Percentiles rank a stretch among this genome's conserved stretches.
These are phyloP conservation scores for Zeus faber DNA, from an alignment of 2,113 vertebrate species.

Conservation along the genomic window DNA sequence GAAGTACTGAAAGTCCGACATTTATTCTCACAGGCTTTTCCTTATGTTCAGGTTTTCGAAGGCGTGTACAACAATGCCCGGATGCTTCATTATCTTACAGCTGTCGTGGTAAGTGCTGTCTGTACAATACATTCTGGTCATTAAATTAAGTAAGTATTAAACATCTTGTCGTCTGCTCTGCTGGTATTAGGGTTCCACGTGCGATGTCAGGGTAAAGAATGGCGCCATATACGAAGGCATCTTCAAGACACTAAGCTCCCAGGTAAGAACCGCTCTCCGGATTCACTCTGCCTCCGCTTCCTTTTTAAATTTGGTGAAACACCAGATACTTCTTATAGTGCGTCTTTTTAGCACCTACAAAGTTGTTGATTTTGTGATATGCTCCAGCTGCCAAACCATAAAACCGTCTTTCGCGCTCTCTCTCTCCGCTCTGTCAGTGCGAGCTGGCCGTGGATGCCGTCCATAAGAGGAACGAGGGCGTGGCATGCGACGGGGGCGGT, in stretches of 20 bases:
- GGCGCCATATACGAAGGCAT: constrained; percentile 81
- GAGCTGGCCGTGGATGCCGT: constrained; percentile 87
- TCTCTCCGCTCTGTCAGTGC: constrained; percentile 63
- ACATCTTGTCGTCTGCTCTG: neutral
- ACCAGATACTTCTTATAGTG: no score
- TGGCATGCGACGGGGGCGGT: constrained; percentile 58
- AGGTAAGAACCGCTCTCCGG: constrained; percentile 60
- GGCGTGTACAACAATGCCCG: constrained; percentile 84
- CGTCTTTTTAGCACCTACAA: no score
- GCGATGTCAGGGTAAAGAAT: constrained; percentile 84
- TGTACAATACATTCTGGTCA: no score
- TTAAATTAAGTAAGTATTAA: neutral
- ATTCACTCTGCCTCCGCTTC: no score
- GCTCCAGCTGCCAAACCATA: no score
- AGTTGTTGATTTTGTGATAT: no score
- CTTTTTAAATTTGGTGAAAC: no score
- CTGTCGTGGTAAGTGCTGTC: constrained; percentile 78
- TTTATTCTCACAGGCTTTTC: neutral
- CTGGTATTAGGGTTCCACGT: constrained; percentile 79
- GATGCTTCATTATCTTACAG: constrained; percentile 84
- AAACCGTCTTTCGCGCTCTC: neutral
- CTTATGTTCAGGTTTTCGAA: constrained; percentile 74
- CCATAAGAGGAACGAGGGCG: constrained; percentile 75
- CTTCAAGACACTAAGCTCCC: constrained; percentile 87
- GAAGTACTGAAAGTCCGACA: no score